Conservation (phyloP, 2,888 invertebrate species). For the Anaspis maculata region DNA sequence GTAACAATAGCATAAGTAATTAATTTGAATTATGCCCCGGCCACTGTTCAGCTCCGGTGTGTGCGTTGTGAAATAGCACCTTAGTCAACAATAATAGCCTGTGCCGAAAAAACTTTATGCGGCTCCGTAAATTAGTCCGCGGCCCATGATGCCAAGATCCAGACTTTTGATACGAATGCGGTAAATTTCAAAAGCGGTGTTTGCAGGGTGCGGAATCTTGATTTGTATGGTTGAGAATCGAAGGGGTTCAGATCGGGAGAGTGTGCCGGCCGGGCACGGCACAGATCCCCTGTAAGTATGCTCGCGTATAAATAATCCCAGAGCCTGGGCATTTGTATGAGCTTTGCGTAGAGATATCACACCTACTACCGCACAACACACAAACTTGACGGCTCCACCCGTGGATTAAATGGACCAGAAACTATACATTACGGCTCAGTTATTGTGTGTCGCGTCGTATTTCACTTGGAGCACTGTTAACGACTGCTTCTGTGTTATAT, state of each 20-base stretch:
- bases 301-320: too few species aligned
- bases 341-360: too few species aligned
- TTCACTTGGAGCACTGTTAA: slow-evolving; percentile 9
- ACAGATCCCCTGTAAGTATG: too few species aligned
- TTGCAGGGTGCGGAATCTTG: too few species aligned
- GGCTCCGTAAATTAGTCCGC: too few species aligned
- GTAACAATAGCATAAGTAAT: slow-evolving; percentile 9
- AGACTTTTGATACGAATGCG: too few species aligned
- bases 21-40: slow-evolving; percentile 11
- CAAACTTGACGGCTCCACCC: slow-evolving; percentile 8
- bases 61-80: slow-evolving; percentile 3
- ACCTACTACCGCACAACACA: slow-evolving; percentile 7
- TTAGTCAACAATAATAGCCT: slow-evolving; percentile 5
- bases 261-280: too few species aligned
- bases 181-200: too few species aligned
- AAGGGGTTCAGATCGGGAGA: too few species aligned
- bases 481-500: slow-evolving; percentile 10
- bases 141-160: too few species aligned
- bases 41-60: background rate
- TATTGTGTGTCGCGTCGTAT: slow-evolving; percentile 12
- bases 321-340: too few species aligned
- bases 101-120: slow-evolving; percentile 5
- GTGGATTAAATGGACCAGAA: slow-evolving; percentile 13
- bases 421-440: slow-evolving; percentile 12
- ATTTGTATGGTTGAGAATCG: too few species aligned